Percentiles rank a stretch among this genome's conserved stretches.
Conservation (phyloP, 2,888 invertebrate species). For the Sphaerophoria taeniata region DNA sequence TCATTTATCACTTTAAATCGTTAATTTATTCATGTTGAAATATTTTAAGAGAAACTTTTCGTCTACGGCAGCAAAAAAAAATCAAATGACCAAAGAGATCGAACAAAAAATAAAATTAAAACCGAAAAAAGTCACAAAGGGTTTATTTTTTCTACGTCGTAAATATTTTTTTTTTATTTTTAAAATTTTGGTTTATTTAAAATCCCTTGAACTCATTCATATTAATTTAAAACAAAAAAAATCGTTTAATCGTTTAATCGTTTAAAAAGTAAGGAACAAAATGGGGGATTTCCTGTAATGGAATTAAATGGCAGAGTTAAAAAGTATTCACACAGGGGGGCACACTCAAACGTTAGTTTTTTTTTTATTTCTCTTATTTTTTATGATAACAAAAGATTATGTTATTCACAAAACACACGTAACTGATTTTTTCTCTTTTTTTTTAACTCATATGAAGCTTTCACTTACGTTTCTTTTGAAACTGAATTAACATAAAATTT, state of each 20-base stretch:
- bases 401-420: slow-evolving; percentile 60
- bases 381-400: slow-evolving; percentile 42
- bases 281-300: slow-evolving; percentile 19
- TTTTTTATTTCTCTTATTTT: slow-evolving; percentile 14
- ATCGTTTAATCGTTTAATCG: not conserved
- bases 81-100: not conserved
- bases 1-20: slow-evolving; percentile 36
- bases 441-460: slow-evolving; percentile 15
- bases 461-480: slow-evolving; percentile 64
- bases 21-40: slow-evolving; percentile 26
- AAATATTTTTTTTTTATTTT: slow-evolving; percentile 2
- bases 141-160: slow-evolving; percentile 46
- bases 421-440: slow-evolving; percentile 19
- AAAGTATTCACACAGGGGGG: slow-evolving; percentile 36
- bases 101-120: slow-evolving; percentile 33
- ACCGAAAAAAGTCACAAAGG: slow-evolving; percentile 26
- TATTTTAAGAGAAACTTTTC: slow-evolving; percentile 36
- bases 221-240: not conserved
- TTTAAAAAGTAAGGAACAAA: slow-evolving; percentile 22
- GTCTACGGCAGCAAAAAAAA: slow-evolving; percentile 27
- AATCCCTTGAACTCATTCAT: not conserved
- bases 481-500: slow-evolving; percentile 32
- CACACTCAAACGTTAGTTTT: slow-evolving; percentile 43
- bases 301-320: slow-evolving; percentile 12
- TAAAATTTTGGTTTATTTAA: not conserved